Conservation (phyloP, 2,113 vertebrate genomes). For the Channa maculata region DNA sequence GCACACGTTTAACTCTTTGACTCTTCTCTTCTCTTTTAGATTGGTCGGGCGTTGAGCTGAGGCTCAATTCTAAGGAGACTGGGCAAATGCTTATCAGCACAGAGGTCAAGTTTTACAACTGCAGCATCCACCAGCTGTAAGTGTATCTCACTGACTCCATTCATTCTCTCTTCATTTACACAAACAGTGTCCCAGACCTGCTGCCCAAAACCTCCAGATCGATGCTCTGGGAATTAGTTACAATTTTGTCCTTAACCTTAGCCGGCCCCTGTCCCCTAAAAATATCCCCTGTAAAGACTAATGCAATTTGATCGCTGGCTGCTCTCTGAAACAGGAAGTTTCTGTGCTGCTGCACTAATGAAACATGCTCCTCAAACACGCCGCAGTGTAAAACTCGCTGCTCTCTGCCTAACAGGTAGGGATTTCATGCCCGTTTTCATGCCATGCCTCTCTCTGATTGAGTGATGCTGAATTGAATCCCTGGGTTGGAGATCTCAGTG, state of each 20-base stretch:
- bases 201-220: slow-evolving; percentile 36
- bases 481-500: slow-evolving; percentile 45
- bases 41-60: slow-evolving; percentile 94
- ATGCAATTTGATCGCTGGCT: slow-evolving; percentile 63
- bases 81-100: slow-evolving; percentile 97
- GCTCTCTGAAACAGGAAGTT: slow-evolving; percentile 59
- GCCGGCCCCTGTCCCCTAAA: slow-evolving; percentile 45
- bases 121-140: slow-evolving; percentile 98
- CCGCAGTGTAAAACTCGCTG: slow-evolving; percentile 19
- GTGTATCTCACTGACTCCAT: slow-evolving; percentile 53
- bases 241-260: slow-evolving; percentile 49
- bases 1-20: not conserved
- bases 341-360: slow-evolving; percentile 47
- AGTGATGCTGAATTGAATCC: slow-evolving; percentile 60
- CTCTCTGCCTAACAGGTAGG: slow-evolving; percentile 45
- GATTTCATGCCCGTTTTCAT: slow-evolving; percentile 59
- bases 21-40: slow-evolving; percentile 81
- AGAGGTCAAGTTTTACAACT: slow-evolving; percentile 99
- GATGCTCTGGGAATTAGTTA: slow-evolving; percentile 63
- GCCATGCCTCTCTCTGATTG: slow-evolving; percentile 48
- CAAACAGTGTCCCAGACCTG: slow-evolving; percentile 10
- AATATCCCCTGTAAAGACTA: slow-evolving; percentile 63
- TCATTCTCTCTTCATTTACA: slow-evolving; percentile 19
- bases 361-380: slow-evolving; percentile 46
- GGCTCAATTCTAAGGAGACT: slow-evolving; percentile 94